Conservation (phyloP, 2,113 vertebrate species). For the Glaucidium brasilianum region DNA sequence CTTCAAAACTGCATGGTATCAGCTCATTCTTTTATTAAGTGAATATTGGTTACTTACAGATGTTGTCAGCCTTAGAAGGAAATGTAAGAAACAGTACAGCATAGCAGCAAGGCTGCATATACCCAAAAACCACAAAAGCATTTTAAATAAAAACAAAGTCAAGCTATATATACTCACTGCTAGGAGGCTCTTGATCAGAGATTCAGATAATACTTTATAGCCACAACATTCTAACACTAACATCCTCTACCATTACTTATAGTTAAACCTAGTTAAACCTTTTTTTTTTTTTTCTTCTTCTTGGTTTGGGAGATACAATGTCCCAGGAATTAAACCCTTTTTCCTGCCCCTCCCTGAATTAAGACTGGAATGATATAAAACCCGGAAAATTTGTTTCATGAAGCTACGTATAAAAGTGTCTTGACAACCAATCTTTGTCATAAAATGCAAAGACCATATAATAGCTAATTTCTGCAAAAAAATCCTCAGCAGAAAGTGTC, state of each 20-base stretch:
- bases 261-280: background rate
- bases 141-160: background rate
- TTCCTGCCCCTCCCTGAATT: background rate
- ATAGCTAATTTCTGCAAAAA: background rate
- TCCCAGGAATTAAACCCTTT: background rate
- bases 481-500: background rate
- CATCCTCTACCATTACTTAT: background rate
- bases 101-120: background rate
- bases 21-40: background rate
- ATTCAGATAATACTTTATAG: background rate
- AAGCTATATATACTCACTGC: background rate
- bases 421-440: background rate
- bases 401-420: background rate
- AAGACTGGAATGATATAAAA: background rate
- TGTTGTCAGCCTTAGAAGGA: background rate
- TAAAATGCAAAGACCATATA: background rate
- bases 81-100: background rate
- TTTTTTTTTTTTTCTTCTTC: background rate
- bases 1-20: background rate
- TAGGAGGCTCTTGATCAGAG: background rate
- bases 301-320: background rate
- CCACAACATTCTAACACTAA: background rate
- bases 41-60: background rate
- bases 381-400: background rate
- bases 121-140: background rate